These are phyloP conservation scores for Zhuqinia jingwanae DNA, from an alignment of 2,888 invertebrate genomes.

Conservation along the genomic window DNA sequence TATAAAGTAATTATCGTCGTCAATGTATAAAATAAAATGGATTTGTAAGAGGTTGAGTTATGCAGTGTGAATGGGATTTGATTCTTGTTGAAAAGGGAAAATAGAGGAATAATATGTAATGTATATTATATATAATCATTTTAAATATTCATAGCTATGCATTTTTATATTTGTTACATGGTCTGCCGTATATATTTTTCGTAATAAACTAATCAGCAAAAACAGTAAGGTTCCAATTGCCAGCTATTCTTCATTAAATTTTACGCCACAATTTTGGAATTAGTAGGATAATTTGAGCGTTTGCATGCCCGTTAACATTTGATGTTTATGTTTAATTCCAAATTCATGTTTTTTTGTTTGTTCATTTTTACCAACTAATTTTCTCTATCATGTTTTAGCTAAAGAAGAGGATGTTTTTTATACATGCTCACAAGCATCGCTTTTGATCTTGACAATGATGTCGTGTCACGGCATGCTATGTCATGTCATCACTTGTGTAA, in stretches of 20 bases:
- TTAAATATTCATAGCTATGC: too few species aligned
- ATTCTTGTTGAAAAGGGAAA: slow-evolving; percentile 24
- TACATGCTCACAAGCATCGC: too few species aligned
- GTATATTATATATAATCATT: too few species aligned
- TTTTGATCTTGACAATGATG: slow-evolving; percentile 53
- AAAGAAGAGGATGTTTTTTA: too few species aligned
- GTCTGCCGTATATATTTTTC: too few species aligned
- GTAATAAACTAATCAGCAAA: not conserved
- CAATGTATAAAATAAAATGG: not conserved
- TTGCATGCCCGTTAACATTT: not conserved
- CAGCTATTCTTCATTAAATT: not conserved
- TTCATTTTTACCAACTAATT: too few species aligned
- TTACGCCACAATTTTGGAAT: slow-evolving; percentile 7
- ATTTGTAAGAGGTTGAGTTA: not conserved
- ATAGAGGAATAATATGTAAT: not conserved
- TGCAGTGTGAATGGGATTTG: not conserved
- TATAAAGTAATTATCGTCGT: slow-evolving; percentile 49
- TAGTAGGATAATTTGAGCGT: not conserved
- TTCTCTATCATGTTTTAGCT: too few species aligned
- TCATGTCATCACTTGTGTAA: slow-evolving; percentile 10
- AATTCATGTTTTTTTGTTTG: too few species aligned
- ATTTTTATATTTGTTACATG: too few species aligned
- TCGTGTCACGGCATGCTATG: slow-evolving; percentile 54
- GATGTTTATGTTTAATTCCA: too few species aligned
- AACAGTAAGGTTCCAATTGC: not conserved